Base-by-base conservation (phyloP, 2,888 invertebrate genomes). In the Drosophila picticornis region DNA sequence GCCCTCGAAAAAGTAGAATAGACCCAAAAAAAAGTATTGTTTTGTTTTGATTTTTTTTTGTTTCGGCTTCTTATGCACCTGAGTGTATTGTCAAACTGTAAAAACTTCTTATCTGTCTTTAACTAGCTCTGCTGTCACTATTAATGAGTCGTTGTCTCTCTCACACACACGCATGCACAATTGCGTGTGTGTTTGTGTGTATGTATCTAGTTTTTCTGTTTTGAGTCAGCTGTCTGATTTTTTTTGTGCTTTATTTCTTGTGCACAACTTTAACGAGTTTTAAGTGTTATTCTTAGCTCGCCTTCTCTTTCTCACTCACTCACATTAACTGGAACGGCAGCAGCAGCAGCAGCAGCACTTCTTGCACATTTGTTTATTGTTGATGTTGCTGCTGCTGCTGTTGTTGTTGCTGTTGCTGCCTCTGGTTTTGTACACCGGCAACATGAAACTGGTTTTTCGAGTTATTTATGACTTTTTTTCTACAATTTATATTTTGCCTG, bases 381-480 rank as follows among this genome's bases (percentile, higher is more conserved):
- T 75, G 72, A 50, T 78, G 68, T 31, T 77, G 68, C 36, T 77
- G 63, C 27, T 60, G 59, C n/a, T 55, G 53, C 55, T 60, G 56
- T 52, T 62, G 68, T 52, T 75, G 53, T 40, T 63, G 36, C 38
- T 73, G 64, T 55, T 77, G 67, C 55, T 71, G 74, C 70, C 61
- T 81, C 72, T 88, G 88, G 77, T n/a, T 40, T 57, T 89, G 85
- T 88, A 90, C 83, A 88, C 88, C 91, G 91, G 88, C 91, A 88
- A 77, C 83, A 78, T 72, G 52, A 88, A 90, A 88, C 88, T 86
- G 88, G 88, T 88, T 88, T 88, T 90, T 88, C 87, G 85, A 90
- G 91, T 88, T 90, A 90, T 90, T 89, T 89, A 88, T 83, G 85
- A 90, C 73, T 85, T 76, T 90, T 88, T 48, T 83, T 91, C 68